A percentile compares a stretch with the other conserved stretches of the same genome.
Conservation (phyloP, 2,888 invertebrate genomes). For the Sminthurinus aureus region DNA sequence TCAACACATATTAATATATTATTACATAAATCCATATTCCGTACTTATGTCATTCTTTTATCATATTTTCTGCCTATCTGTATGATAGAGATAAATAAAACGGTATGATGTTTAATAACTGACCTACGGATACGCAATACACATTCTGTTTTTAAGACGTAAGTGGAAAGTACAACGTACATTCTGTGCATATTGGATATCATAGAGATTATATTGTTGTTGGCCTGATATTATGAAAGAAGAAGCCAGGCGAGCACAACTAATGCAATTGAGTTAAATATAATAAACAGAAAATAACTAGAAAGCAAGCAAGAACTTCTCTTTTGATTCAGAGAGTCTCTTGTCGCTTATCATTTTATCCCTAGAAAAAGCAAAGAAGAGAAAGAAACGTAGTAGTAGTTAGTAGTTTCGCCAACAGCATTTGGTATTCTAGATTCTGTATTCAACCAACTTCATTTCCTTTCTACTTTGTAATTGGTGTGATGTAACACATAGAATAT, state of each 20-base stretch:
- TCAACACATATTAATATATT: not conserved
- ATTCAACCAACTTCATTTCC: no score
- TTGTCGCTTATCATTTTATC: not conserved
- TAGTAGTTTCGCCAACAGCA: no score
- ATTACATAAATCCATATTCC: not conserved
- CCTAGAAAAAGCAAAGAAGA: not conserved
- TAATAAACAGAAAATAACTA: conserved; percentile 7
- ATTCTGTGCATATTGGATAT: not conserved
- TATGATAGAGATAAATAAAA: not conserved
- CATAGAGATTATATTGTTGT: not conserved
- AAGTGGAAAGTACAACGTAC: not conserved
- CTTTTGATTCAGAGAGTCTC: conserved; percentile 1
- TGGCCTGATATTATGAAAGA: not conserved
- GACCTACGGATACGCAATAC: not conserved
- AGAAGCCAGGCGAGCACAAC: not conserved
- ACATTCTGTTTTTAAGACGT: not conserved
- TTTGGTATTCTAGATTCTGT: no score
- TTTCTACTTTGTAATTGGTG: no score
- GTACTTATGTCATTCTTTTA: not conserved
- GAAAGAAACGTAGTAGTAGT: not conserved
- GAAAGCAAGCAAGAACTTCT: conserved; percentile 5
- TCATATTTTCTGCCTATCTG: not conserved
- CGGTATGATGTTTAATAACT: not conserved
- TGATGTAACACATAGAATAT: no score
- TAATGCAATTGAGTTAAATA: conserved; percentile 15